Evolutionary conservation across 2,888 invertebrate species (phyloP), one percentile per base, ranked within the genome.

Genomic region (Conchocele bisecta): DNA sequence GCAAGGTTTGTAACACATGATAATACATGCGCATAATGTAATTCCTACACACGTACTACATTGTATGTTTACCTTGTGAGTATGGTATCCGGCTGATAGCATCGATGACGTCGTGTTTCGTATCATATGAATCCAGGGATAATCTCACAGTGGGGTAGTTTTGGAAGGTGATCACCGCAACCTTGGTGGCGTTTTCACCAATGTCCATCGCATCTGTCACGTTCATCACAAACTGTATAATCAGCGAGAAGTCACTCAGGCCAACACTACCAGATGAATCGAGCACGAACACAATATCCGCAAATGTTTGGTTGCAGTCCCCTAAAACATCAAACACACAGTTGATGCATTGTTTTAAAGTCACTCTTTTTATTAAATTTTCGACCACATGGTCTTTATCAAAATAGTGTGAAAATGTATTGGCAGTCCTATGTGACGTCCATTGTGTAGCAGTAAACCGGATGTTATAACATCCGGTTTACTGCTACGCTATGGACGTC

Each of bases 211-310:
- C 48, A 20, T 66, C 66, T 37, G 68, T 60, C 0, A 76, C 42
- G 28, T 69, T 44, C 33, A 76, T 72, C 3, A 69, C 72, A 28
- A 76, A 76, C 17, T 54, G 35, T 50, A 59, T 68, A 11, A 76
- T 35, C 3, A 17, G 35, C 5, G 24, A n/a, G 20, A 71, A 76
- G 72, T 76, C 65, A 11, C 17, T 20, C 1, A 39, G 9, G 5
- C 76, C 76, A 2, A 76, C 53, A 39, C 76, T 76, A 7, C 76
- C 72, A 29, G 76, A 76, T 13, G 71, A 65, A 44, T 76, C 76
- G 31, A 76, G 51, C 0, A 76, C 48, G 51, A 76, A 76, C 33
- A 76, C 48, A 11, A 76, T 44, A 35, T 76, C 72, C 0, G 72
- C 76, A 1, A 76, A 26, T 0, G 76, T 69, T n/a, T 65, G 31